phyloP scores from a whole-genome alignment of 1,140 invertebrate genomes.

The Achroia grisella region DNA sequence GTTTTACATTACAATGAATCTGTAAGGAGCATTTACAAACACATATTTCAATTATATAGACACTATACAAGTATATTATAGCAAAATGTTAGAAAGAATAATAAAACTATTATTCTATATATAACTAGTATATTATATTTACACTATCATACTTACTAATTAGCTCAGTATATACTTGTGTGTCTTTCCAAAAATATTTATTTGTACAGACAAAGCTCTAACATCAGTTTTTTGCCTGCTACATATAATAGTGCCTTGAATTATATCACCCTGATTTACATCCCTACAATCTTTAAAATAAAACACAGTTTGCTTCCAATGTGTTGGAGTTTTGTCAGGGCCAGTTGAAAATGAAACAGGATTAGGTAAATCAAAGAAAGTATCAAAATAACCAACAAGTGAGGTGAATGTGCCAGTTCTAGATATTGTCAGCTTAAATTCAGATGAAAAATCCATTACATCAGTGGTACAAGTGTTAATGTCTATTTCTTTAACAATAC shows the following conservation, averaged over 20 bases:
- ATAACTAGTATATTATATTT: too few relatives aligned
- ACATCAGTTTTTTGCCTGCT: constrained; percentile 60
- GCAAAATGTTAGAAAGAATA: too few relatives aligned
- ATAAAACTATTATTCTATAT: too few relatives aligned
- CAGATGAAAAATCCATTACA: constrained; percentile 86
- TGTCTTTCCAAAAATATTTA: constrained; percentile 63
- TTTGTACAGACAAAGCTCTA: constrained; percentile 52
- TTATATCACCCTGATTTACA: constrained; percentile 83
- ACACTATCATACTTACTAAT: constrained; percentile 1
- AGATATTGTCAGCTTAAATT: constrained; percentile 83
- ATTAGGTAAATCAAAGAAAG: constrained; percentile 86
- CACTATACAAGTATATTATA: too few relatives aligned
- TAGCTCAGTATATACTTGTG: constrained; percentile 68
- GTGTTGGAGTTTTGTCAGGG: constrained; percentile 84
- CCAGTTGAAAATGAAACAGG: constrained; percentile 82
- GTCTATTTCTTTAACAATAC: constrained; percentile 81
- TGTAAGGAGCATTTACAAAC: too few relatives aligned
- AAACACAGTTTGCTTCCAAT: constrained; percentile 98
- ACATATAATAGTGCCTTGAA: constrained; percentile 79
- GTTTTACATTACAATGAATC: too few relatives aligned
- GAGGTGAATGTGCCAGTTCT: constrained; percentile 87
- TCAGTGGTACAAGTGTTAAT: constrained; percentile 87
- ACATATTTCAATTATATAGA: too few relatives aligned
- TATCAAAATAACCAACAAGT: constrained; percentile 95
- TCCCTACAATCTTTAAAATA: constrained; percentile 84